These are phyloP conservation scores for Vannuccia rotundouncinata DNA, from an alignment of 2,888 invertebrate genomes.

Conservation along the genomic window DNA sequence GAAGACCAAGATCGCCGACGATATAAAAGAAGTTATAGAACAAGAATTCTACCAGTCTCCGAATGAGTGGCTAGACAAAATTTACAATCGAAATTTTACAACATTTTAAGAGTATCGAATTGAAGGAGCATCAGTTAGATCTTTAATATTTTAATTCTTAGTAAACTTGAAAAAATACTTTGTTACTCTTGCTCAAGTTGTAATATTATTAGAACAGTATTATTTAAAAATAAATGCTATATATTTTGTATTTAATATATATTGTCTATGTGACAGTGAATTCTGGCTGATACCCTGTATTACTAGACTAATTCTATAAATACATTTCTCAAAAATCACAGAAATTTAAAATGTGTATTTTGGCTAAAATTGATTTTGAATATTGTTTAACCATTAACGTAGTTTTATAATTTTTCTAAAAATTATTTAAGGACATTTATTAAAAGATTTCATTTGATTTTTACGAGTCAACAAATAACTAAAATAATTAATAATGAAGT, in stretches of 20 bases:
- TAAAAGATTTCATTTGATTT: too few species aligned
- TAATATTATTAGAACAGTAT: background rate
- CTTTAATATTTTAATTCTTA: background rate
- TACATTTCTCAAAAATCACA: too few species aligned
- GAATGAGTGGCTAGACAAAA: background rate
- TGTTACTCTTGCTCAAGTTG: background rate
- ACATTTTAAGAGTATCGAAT: background rate
- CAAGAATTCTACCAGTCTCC: background rate
- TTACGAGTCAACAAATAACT: too few species aligned
- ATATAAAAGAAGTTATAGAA: background rate
- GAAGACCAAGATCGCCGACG: background rate
- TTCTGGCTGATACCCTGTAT: too few species aligned
- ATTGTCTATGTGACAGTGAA: background rate
- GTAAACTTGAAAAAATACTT: too few species aligned
- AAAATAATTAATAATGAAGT: too few species aligned
- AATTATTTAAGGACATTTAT: too few species aligned
- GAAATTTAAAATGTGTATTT: too few species aligned
- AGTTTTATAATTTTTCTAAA: too few species aligned
- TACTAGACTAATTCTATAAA: too few species aligned
- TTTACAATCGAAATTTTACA: background rate
- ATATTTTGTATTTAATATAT: background rate
- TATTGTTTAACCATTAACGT: too few species aligned
- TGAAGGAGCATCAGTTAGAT: background rate
- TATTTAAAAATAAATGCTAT: background rate
- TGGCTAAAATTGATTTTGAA: too few species aligned